These are phyloP conservation scores for Cephonodes hylas DNA, from an alignment of 2,888 invertebrate species.

Conservation along the genomic window DNA sequence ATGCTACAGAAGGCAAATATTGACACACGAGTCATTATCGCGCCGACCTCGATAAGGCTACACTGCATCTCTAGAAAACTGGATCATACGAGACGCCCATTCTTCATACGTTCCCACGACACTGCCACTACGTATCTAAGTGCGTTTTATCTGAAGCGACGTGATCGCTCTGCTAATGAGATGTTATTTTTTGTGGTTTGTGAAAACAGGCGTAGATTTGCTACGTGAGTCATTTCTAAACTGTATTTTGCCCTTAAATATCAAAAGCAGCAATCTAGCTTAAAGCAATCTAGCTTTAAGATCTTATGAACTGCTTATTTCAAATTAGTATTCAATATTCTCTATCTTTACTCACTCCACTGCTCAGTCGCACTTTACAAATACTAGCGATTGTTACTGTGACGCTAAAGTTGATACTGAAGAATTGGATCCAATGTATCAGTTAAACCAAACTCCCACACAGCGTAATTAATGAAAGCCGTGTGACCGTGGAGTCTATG, in stretches of 20 bases:
- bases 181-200: constrained; percentile 30
- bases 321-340: too few relatives aligned
- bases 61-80: constrained; percentile 73
- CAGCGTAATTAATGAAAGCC: constrained; percentile 49
- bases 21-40: constrained; percentile 69
- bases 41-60: constrained; percentile 69
- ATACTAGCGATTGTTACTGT: background rate
- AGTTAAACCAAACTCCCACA: constrained; percentile 15
- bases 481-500: constrained; percentile 45
- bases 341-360: background rate
- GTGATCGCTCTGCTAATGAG: constrained; percentile 68
- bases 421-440: background rate
- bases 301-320: too few relatives aligned
- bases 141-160: constrained; percentile 58
- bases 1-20: constrained; percentile 62
- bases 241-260: constrained; percentile 16
- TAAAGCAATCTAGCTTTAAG: too few relatives aligned
- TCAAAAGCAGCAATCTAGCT: constrained; percentile 22
- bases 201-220: background rate
- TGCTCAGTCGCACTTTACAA: too few relatives aligned
- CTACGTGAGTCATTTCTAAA: constrained; percentile 1
- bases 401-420: background rate
- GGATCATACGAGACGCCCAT: constrained; percentile 66
- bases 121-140: constrained; percentile 55
- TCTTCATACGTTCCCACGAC: constrained; percentile 74